These are phyloP conservation scores for Drosophila bocqueti DNA, from an alignment of 1,140 invertebrate species.

Conservation along the genomic window DNA sequence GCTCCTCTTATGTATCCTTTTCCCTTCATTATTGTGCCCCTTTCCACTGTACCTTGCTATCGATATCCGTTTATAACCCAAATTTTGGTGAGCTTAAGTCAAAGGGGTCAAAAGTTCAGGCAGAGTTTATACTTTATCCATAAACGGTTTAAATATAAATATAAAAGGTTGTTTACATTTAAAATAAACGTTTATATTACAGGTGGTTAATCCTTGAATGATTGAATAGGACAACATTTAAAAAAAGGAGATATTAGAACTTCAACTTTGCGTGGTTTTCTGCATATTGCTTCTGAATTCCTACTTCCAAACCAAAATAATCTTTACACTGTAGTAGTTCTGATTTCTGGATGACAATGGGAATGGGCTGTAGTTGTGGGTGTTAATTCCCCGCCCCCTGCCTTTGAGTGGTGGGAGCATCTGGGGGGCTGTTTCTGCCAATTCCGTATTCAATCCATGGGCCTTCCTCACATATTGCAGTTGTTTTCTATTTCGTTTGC, in stretches of 20 bases:
- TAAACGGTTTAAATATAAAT: not conserved
- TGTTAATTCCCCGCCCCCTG: not conserved
- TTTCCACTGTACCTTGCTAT: constrained; percentile 6
- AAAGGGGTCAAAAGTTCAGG: constrained; percentile 20
- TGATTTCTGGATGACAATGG: constrained; percentile 12
- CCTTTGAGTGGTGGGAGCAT: not conserved
- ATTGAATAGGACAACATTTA: not conserved
- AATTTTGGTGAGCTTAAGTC: constrained; percentile 16
- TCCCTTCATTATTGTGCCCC: not conserved
- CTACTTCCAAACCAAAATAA: not conserved
- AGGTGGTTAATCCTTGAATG: not conserved
- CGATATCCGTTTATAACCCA: constrained; percentile 17
- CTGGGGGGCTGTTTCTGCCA: constrained; percentile 1
- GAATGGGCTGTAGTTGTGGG: not conserved
- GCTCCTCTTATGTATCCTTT: constrained; percentile 7
- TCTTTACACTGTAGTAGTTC: not conserved
- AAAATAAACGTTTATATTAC: too few relatives aligned
- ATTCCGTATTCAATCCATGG: constrained; percentile 32
- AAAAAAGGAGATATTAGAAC: not conserved
- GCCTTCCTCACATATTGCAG: constrained; percentile 40
- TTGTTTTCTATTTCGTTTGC: constrained; percentile 59
- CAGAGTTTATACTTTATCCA: not conserved
- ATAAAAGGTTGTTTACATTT: not conserved
- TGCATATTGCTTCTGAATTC: too few relatives aligned
- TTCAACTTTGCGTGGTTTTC: not conserved